Percentiles rank a stretch among this genome's conserved stretches.
Conservation (phyloP, 2,797 vertebrate genomes). For the Anolis apletophallus region DNA sequence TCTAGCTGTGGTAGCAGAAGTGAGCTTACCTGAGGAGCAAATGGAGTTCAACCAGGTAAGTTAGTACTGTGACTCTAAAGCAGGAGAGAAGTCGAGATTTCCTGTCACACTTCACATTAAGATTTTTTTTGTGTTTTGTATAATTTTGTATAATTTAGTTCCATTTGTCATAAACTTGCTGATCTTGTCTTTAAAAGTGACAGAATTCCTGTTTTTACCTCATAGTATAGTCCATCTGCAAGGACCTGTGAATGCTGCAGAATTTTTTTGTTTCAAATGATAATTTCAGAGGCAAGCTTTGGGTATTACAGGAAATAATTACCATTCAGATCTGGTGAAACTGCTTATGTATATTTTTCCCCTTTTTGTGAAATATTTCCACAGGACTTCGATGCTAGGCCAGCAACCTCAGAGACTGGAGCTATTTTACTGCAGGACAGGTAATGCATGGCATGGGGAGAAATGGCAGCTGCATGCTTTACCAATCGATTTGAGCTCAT, state of each 20-base stretch:
- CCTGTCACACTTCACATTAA: background rate
- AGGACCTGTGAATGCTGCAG: background rate
- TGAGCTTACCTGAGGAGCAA: background rate
- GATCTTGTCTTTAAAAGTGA: background rate
- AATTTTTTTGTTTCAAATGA: conserved; percentile 32
- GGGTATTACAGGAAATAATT: conserved; percentile 42
- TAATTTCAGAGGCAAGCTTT: conserved; percentile 41
- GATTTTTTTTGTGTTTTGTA: background rate
- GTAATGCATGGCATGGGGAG: conserved; percentile 52
- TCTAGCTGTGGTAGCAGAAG: background rate
- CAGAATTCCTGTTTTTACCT: background rate
- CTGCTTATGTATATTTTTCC: conserved; percentile 47
- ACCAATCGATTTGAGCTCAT: conserved; percentile 27
- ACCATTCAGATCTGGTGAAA: conserved; percentile 48
- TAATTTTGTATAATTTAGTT: background rate
- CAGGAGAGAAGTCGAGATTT: background rate
- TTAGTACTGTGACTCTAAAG: too few species aligned
- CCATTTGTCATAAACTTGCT: background rate
- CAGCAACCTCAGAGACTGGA: conserved; percentile 53
- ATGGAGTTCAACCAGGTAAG: background rate
- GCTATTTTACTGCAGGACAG: conserved; percentile 55
- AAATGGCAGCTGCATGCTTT: conserved; percentile 41
- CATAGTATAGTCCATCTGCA: background rate
- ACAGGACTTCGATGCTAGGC: conserved; percentile 64
- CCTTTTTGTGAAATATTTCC: conserved; percentile 68